These are phyloP conservation scores for Spodoptera frugiperda DNA, from an alignment of 1,140 invertebrate species.

Conservation along the genomic window DNA sequence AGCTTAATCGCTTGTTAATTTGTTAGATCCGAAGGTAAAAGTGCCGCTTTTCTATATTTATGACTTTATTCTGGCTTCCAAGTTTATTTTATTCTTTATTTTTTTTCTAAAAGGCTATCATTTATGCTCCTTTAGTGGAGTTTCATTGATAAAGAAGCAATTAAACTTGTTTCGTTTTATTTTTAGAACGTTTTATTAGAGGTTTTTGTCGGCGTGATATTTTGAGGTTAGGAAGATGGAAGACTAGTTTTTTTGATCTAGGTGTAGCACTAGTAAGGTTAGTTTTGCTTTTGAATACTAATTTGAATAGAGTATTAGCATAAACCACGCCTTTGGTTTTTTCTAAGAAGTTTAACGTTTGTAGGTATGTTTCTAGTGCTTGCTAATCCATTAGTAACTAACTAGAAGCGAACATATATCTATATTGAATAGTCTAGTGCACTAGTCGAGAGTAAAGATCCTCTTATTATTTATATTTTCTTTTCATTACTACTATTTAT, in stretches of 20 bases:
- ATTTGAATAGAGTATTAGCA: too few species aligned
- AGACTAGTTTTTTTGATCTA: neutral
- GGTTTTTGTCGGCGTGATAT: neutral
- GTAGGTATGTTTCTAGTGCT: too few species aligned
- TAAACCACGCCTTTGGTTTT: too few species aligned
- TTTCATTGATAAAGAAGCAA: slow-evolving; percentile 50
- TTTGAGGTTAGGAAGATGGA: neutral
- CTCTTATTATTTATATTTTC: too few species aligned
- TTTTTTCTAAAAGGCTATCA: slow-evolving; percentile 37
- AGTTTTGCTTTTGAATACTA: too few species aligned
- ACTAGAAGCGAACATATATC: too few species aligned
- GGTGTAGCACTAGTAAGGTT: too few species aligned
- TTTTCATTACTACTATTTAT: too few species aligned
- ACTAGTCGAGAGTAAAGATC: too few species aligned
- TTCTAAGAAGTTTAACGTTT: too few species aligned
- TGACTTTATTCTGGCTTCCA: slow-evolving; percentile 75
- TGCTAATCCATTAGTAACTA: too few species aligned
- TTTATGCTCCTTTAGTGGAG: slow-evolving; percentile 22
- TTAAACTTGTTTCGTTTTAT: slow-evolving; percentile 49
- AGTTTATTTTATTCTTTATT: slow-evolving; percentile 57
- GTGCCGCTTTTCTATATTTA: slow-evolving; percentile 78
- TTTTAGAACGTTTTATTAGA: neutral
- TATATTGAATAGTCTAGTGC: too few species aligned
- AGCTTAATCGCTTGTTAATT: slow-evolving; percentile 85
- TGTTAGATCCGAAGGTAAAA: slow-evolving; percentile 78